These are phyloP conservation scores for Sardina pilchardus DNA, from an alignment of 2,113 vertebrate genomes.

Conservation along the genomic window DNA sequence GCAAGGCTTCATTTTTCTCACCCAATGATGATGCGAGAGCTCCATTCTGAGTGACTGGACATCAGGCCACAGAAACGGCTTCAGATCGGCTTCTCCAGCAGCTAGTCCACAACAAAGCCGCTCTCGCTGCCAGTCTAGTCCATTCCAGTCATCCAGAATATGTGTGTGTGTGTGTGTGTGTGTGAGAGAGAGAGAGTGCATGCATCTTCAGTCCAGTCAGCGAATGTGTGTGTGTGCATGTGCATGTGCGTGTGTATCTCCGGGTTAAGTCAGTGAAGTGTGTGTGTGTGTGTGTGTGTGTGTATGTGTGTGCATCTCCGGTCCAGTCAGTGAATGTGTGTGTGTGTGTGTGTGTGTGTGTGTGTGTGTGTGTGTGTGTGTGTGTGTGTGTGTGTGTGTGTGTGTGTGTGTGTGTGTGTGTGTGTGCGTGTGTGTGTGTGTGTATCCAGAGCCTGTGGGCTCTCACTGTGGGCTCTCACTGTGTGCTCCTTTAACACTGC, in stretches of 20 bases:
- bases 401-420: too few relatives aligned
- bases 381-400: too few relatives aligned
- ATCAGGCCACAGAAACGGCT: neutral
- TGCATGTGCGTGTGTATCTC: neutral
- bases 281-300: too few relatives aligned
- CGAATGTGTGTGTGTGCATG: conserved; percentile 35
- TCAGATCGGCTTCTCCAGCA: neutral
- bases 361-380: too few relatives aligned
- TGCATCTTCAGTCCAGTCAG: too few relatives aligned
- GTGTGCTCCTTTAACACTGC: conserved; percentile 20
- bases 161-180: conserved; percentile 49
- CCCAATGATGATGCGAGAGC: neutral
- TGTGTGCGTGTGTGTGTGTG: too few relatives aligned
- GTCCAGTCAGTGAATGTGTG: too few relatives aligned
- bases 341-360: too few relatives aligned
- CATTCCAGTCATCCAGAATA: conserved; percentile 21
- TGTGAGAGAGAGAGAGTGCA: neutral
- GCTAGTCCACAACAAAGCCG: neutral
- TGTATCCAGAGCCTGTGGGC: conserved; percentile 18
- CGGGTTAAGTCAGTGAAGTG: too few relatives aligned
- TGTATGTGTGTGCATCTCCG: too few relatives aligned
- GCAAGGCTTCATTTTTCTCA: neutral
- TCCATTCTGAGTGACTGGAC: conserved; percentile 11
- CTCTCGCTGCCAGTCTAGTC: neutral
- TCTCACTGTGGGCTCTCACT: conserved; percentile 63